Base-by-base conservation (phyloP, 2,113 vertebrate species). In the Halichoeres trimaculatus region DNA sequence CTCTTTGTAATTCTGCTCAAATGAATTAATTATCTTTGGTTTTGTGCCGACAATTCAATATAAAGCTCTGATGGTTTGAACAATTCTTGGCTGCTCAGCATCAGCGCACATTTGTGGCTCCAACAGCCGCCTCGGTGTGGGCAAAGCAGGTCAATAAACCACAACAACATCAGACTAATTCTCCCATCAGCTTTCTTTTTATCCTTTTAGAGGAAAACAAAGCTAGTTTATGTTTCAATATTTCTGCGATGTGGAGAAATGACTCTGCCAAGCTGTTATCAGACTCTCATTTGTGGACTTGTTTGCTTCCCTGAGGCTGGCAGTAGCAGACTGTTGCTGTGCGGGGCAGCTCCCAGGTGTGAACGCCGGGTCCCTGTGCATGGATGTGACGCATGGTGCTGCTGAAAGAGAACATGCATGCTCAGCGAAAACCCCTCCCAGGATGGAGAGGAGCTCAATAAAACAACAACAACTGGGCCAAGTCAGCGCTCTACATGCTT, bases 351-450 rank as follows among this genome's bases (percentile, higher is more conserved):
- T 78, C 60, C 77, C 56, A 55, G 70, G 70, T 76, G 66, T 56
- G 54, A 57, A 52, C 1, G 64, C 60, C 20, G 43, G 17, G 30
- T 70, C 58, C 41, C 35, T 0, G n/a, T 71, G 50, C 59, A 26
- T 38, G 43, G 68, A 64, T 30, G 48, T 72, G 84, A 81, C 24
- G 52, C 80, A 77, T 24, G 79, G 48, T 5, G 56, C 60, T 66
- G 64, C 64, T 80, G 57, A 60, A 66, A 80, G 78, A 75, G 38
- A 83, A 84, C 43, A 55, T 38, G 85, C 75, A 30, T 3, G 52
- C 80, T 87, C 75, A 85, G 85, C 83, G 83, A 67, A 87, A 55
- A 8, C 4, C 22, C 13, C 8, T 36, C 68, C 52, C 40, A 24
- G 51, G 66, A 61, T 8, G 8, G 30, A 60, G 65, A 17, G 0